Base-by-base conservation (phyloP, 2,113 vertebrate genomes). In the Chitala chitala region DNA sequence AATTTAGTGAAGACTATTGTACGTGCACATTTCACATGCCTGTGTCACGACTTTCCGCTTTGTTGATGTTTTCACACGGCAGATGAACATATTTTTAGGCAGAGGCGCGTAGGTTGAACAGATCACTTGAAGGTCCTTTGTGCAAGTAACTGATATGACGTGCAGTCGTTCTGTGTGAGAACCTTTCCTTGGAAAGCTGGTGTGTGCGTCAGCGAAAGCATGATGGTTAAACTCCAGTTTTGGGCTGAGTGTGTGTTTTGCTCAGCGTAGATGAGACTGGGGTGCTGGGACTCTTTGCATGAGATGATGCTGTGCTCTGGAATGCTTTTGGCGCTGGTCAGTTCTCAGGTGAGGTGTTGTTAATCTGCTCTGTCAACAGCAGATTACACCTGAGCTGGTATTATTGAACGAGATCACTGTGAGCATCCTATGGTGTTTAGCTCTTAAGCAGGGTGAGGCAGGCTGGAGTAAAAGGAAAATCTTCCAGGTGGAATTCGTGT, bases 311-410 rank as follows among this genome's bases (percentile, higher is more conserved):
- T 15, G 6, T 0, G 13, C 20, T 71, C 46, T 59, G 71, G 54
- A 59, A 2, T 20, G 44, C 40, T 72, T 75, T 72, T 24, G 36
- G 70, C n/a, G 74, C 54, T 42, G 46, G 33, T 59, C 38, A 29
- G 8, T 40, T 20, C 40, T 55, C 29, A 44, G 12, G 33, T 55
- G 36, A 36, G 26, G 51, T 20, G 3, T 44, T 56, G 64, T 69
- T 51, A 31, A 61, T 51, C 22, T 69, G n/a, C 29, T 44, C 33
- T 20, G 65, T 71, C 66, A 51, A 56, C 33, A 51, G 68, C 36
- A 10, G 10, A 38, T 38, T 15, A 12, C 13, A 10, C 5, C 33
- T 36, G 42, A 8, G 42, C 31, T 68, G 26, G n/a, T 58, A 15
- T 74, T 64, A 4, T 53, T 38, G 20, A 3, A n/a, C 5, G 31